Percentiles rank a stretch among this genome's conserved stretches.
Conservation (phyloP, 1,140 invertebrate genomes). For the Drosophila dunni region DNA sequence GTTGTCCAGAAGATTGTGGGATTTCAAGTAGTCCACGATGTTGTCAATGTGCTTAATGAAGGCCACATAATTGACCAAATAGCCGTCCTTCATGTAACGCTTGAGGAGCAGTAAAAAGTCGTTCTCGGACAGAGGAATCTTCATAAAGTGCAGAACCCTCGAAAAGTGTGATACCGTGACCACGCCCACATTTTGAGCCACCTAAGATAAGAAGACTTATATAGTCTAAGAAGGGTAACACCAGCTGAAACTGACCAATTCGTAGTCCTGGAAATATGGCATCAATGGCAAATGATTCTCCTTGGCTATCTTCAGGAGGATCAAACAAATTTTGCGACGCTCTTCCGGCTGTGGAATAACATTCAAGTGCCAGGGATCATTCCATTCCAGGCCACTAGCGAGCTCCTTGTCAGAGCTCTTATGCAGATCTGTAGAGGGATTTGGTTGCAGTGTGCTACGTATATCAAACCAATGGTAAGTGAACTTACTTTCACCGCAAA, state of each 20-base stretch:
- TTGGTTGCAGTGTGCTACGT: neutral
- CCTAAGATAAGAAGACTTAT: slow-evolving; percentile 80
- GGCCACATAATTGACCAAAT: slow-evolving; percentile 90
- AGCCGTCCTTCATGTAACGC: slow-evolving; percentile 89
- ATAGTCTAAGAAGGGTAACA: neutral
- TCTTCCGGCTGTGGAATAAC: slow-evolving; percentile 87
- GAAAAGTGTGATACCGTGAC: slow-evolving; percentile 90
- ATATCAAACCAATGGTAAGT: neutral
- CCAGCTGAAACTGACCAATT: slow-evolving; percentile 85
- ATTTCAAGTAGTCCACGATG: slow-evolving; percentile 84
- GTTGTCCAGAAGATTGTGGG: slow-evolving; percentile 63
- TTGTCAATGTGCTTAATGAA: slow-evolving; percentile 88
- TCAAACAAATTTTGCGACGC: slow-evolving; percentile 87
- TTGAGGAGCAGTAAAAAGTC: slow-evolving; percentile 89
- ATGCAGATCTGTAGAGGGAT: slow-evolving; percentile 55
- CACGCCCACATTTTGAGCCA: slow-evolving; percentile 89
- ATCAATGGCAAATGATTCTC: slow-evolving; percentile 86
- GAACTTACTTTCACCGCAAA: slow-evolving; percentile 87
- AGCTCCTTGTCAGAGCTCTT: slow-evolving; percentile 85
- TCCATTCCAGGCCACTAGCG: slow-evolving; percentile 87
- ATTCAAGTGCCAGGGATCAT: slow-evolving; percentile 87
- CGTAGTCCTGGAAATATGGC: slow-evolving; percentile 91
- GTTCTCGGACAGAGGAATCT: slow-evolving; percentile 87
- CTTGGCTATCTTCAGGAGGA: slow-evolving; percentile 89
- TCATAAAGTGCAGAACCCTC: slow-evolving; percentile 88